Evolutionary conservation across 2,113 vertebrate species (phyloP).

Genomic region (Oryzias curvinotus): DNA sequence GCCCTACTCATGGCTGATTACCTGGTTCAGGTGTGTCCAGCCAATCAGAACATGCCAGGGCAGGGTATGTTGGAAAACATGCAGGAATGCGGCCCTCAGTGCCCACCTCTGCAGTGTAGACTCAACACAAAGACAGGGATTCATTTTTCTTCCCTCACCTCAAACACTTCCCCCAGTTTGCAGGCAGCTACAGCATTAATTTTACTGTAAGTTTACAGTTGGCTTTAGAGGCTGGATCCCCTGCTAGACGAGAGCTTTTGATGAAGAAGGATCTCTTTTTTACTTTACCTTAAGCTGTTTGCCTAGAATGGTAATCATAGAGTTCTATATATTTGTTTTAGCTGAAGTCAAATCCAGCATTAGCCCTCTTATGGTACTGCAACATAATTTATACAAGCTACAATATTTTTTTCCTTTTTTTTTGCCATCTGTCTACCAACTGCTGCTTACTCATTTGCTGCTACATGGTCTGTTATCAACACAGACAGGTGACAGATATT

Average conservation of each 20-base stretch:
- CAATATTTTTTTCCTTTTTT: slow-evolving; percentile 30
- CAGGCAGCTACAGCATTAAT: slow-evolving; percentile 18
- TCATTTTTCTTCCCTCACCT: slow-evolving; percentile 31
- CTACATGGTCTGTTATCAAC: slow-evolving; percentile 4
- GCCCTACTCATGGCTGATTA: too few relatives aligned
- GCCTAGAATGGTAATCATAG: too few relatives aligned
- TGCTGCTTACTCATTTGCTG: slow-evolving; percentile 9
- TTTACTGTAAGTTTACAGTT: slow-evolving; percentile 12
- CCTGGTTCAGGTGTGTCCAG: too few relatives aligned
- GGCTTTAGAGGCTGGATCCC: not conserved
- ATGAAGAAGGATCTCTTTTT: not conserved
- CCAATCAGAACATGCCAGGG: too few relatives aligned
- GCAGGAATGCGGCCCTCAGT: too few relatives aligned
- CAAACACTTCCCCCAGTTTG: slow-evolving; percentile 18
- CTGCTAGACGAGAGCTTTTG: not conserved
- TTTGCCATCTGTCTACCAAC: slow-evolving; percentile 40
- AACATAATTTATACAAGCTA: slow-evolving; percentile 23
- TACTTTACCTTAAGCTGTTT: too few relatives aligned
- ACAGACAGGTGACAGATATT: slow-evolving; percentile 20
- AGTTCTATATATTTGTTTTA: too few relatives aligned
- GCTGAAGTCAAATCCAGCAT: slow-evolving; percentile 13
- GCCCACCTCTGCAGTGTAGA: not conserved
- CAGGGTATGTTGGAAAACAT: too few relatives aligned
- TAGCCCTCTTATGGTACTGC: slow-evolving; percentile 9
- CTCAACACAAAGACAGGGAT: slow-evolving; percentile 3